Evolutionary conservation across 2,113 vertebrate species (phyloP), one percentile per base, ranked within the genome.

Genomic region (Chroicocephalus ridibundus): DNA sequence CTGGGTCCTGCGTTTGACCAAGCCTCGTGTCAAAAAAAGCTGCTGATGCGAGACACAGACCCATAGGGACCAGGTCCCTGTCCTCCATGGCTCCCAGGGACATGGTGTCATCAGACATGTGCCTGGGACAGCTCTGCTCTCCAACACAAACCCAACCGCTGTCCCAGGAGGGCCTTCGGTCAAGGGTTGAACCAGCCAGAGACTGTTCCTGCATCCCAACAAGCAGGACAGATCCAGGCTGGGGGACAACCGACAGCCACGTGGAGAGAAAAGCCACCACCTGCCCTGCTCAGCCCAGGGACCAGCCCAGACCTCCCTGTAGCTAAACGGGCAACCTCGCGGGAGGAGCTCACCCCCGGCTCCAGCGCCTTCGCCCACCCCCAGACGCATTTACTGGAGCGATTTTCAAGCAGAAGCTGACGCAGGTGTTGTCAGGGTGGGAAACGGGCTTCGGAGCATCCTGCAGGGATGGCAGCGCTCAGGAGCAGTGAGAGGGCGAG

Each of bases 41-140:
- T 36, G 29, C 31, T 24, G 26, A 9, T 25, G 31, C 2, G 15
- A 74, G 36, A 34, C 22, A 51, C 8, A 17, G 85, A 62, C 11
- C 69, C 4, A 5, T 1, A 13, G 61, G 15, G 31, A 46, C 7
- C 27, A 24, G 44, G 25, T 82, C 21, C 29, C 27, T 0, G 0
- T 40, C 15, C 34, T 25, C 72, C 9, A 5, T 21, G 54, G 62
- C 42, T 64, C 55, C 13, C 47, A 62, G 77, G 40, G 27, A 52
- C 82, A 24, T 0, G 1, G 68, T 21, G 34, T n/a, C 71, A 52
- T 10, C 2, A 0, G 11, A 64, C 34, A 26, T 3, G 44, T 25
- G 27, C 11, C 51, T 20, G 15, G 55, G 47, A 42, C 57, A 71
- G 70, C 57, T 62, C 42, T 90, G 79, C 47, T 55, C 61, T 36